These are phyloP conservation scores for pig (Sus scrofa) DNA, from an alignment of 2,113 vertebrate species.

Conservation along the genomic window T2T-Sscrofa CM000816.6:62220501-62221000, in stretches of 20 bases:
- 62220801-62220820: conserved; percentile 5
- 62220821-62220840: not conserved
- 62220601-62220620: not conserved
- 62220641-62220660: not conserved
- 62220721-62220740: not conserved
- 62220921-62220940: conserved; percentile 59
- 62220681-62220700: not conserved
- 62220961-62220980: not conserved
- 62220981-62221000: conserved; percentile 49
- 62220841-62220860: not conserved
- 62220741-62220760: conserved; percentile 6
- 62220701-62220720: not conserved
- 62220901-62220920: conserved; percentile 28
- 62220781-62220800: conserved; percentile 31
- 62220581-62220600: conserved; percentile 33
- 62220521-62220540: conserved; percentile 36
- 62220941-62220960: conserved; percentile 4
- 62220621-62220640: not conserved
- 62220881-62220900: conserved; percentile 47
- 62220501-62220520: not conserved
- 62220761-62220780: conserved; percentile 16
- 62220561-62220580: not conserved
- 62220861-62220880: not conserved
- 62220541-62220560: not conserved
- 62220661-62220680: conserved; percentile 10